Evolutionary conservation across 2,888 invertebrate species (phyloP).

Genomic region (Seira musarum): DNA sequence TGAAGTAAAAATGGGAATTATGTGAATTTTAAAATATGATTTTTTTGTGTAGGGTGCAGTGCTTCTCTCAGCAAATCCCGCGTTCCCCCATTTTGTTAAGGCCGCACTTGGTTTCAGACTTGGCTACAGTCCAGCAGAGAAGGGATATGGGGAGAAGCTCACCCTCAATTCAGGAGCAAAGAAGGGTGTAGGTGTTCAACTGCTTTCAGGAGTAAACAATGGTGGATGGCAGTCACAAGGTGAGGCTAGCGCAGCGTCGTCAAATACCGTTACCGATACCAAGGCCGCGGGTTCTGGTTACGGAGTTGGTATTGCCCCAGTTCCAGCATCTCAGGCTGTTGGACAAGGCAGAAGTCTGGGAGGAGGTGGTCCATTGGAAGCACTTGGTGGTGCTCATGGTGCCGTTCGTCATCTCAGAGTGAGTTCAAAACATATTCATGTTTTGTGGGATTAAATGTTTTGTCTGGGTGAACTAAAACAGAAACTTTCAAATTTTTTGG

Average conservation of each 20-base stretch:
- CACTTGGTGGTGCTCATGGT: slow-evolving; percentile 18
- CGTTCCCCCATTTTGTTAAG: slow-evolving; percentile 48
- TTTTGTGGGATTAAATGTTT: not conserved
- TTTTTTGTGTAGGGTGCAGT: slow-evolving; percentile 42
- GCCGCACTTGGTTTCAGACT: slow-evolving; percentile 52
- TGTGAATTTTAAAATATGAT: not conserved
- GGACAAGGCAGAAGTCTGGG: not conserved
- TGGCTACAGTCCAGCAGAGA: slow-evolving; percentile 50
- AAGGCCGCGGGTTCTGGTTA: slow-evolving; percentile 1
- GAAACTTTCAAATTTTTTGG: not conserved
- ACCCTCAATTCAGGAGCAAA: slow-evolving; percentile 6
- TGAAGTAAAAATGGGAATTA: not conserved
- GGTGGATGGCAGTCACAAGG: slow-evolving; percentile 28
- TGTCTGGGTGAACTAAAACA: not conserved
- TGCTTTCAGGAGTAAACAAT: slow-evolving; percentile 38
- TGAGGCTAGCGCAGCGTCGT: not conserved
- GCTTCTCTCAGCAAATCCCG: slow-evolving; percentile 46
- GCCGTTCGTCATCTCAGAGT: slow-evolving; percentile 35
- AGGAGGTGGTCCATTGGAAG: slow-evolving; percentile 26
- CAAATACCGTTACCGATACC: not conserved
- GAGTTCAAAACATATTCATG: not conserved
- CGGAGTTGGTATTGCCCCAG: not conserved
- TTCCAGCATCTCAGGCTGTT: slow-evolving; percentile 6
- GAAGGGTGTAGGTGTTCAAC: slow-evolving; percentile 44
- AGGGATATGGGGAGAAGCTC: slow-evolving; percentile 25